A percentile compares a stretch with the other conserved stretches of the same genome.
These are phyloP conservation scores for Oreochromis grahami DNA, from an alignment of 2,797 vertebrate species.

Conservation along the genomic window DNA sequence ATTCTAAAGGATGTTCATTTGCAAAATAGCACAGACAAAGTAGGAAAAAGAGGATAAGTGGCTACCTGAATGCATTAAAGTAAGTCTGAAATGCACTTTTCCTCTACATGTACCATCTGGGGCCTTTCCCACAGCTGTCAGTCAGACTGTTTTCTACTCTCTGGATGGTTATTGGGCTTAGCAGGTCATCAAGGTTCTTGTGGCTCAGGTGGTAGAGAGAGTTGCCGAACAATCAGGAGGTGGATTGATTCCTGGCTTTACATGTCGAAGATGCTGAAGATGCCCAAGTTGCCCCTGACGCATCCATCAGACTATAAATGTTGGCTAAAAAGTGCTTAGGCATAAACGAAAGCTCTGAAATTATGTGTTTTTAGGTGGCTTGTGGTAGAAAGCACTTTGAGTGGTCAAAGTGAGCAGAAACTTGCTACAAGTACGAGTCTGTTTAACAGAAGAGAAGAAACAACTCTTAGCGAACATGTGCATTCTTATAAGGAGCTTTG, in stretches of 20 bases:
- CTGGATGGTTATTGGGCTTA: not conserved
- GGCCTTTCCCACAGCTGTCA: constrained; percentile 28
- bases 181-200: not conserved
- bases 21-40: not conserved
- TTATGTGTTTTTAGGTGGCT: not conserved
- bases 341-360: not conserved
- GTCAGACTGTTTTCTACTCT: constrained; percentile 19
- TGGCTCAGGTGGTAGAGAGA: not conserved
- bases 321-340: not conserved
- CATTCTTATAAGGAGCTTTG: not conserved
- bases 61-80: not conserved
- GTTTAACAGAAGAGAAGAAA: constrained; percentile 4
- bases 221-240: not conserved
- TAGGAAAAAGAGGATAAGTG: not conserved
- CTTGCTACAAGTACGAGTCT: not conserved
- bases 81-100: not conserved
- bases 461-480: not conserved
- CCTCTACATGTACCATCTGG: not conserved
- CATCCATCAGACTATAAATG: not conserved
- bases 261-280: not conserved
- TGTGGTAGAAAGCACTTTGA: not conserved
- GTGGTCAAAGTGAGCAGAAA: not conserved
- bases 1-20: not conserved
- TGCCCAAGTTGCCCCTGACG: not conserved
- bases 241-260: not conserved